Evolutionary conservation across 2,113 vertebrate genomes (phyloP).

Genomic region (Mellivora capensis): DNA sequence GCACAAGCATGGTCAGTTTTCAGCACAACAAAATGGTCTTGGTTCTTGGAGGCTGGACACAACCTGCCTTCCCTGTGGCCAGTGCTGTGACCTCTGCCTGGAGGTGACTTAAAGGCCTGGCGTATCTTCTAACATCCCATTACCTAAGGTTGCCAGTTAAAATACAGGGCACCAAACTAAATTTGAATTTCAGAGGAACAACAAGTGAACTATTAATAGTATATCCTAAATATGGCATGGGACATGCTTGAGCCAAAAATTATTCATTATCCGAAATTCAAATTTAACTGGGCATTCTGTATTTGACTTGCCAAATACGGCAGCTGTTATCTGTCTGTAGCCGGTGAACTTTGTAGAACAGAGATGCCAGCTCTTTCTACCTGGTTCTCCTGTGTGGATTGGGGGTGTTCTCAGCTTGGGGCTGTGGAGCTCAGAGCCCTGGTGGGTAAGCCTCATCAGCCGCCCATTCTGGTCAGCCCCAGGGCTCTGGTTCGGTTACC

Average conservation of each 20-base stretch:
- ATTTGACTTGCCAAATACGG: neutral
- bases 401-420: neutral
- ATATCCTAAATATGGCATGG: neutral
- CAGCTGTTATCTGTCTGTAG: neutral
- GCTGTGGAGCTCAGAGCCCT: neutral
- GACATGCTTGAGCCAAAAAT: neutral
- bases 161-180: neutral
- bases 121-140: neutral
- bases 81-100: neutral
- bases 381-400: neutral
- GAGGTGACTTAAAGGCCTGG: neutral
- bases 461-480: accelerated
- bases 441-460: neutral
- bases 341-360: neutral
- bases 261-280: neutral
- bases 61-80: neutral
- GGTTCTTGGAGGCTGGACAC: neutral
- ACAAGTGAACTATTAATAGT: neutral
- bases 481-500: neutral
- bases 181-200: neutral
- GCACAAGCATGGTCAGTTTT: neutral
- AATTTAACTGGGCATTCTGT: neutral
- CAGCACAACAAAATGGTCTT: neutral
- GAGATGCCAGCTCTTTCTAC: neutral
- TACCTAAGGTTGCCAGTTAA: neutral